Conservation (phyloP, 2,888 invertebrate genomes). For the Molanna angustata region DNA sequence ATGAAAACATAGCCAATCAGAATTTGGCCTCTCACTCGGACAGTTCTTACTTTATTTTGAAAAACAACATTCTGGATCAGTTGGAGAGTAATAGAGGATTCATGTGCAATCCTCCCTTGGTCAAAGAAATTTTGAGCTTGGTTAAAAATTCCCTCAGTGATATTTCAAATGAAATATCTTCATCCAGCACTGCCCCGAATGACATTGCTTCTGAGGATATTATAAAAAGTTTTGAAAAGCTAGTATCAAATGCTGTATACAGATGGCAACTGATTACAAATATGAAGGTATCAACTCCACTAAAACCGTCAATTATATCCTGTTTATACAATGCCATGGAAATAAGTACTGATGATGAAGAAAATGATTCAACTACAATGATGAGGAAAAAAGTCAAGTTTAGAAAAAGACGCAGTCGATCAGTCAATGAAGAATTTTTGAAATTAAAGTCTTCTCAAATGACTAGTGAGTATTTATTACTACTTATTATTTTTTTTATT, state of each 20-base stretch:
- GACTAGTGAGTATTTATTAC: no score
- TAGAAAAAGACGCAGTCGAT: constrained; percentile 44
- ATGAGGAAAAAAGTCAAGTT: constrained; percentile 47
- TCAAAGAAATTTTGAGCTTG: constrained; percentile 57
- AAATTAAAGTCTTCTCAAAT: neutral
- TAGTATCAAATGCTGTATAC: constrained; percentile 68
- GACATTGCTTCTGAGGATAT: constrained; percentile 26
- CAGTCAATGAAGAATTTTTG: constrained; percentile 39
- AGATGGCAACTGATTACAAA: constrained; percentile 66
- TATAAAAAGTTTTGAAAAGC: constrained; percentile 33
- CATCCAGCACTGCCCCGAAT: no score
- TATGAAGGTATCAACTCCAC: constrained; percentile 50
- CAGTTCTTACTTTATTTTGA: constrained; percentile 45
- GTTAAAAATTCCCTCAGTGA: constrained; percentile 56
- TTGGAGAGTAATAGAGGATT: constrained; percentile 42
- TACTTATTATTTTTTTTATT: no score
- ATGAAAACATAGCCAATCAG: constrained; percentile 49
- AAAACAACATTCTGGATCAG: constrained; percentile 25
- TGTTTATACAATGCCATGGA: constrained; percentile 48
- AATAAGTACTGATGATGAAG: constrained; percentile 52
- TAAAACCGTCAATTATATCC: constrained; percentile 46
- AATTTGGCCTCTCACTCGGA: constrained; percentile 51
- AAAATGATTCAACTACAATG: constrained; percentile 38
- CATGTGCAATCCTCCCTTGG: constrained; percentile 58
- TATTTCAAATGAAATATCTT: constrained; percentile 39